phyloP scores from a whole-genome alignment of 1,140 invertebrate species.

The Zaprionus kolodkinae region DNA sequence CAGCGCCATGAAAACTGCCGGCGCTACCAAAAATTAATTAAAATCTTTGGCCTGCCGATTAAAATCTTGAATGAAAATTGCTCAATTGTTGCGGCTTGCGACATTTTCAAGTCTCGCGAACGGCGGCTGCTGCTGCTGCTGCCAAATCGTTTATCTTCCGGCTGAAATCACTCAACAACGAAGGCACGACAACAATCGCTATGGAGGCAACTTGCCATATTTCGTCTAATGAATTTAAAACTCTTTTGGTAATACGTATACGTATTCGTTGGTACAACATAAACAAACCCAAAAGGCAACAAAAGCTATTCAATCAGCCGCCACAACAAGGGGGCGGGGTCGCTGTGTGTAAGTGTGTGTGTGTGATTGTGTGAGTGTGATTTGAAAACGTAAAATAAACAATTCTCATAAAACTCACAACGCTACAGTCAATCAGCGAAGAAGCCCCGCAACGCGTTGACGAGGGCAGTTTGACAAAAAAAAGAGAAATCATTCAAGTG shows the following conservation, averaged over 20 bases:
- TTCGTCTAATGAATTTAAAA: slow-evolving; percentile 51
- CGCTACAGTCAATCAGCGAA: slow-evolving; percentile 25
- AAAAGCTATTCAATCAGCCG: slow-evolving; percentile 61
- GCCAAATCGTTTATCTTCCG: slow-evolving; percentile 51
- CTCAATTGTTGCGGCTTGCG: slow-evolving; percentile 62
- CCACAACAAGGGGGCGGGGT: slow-evolving; percentile 9
- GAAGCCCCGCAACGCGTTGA: slow-evolving; percentile 1
- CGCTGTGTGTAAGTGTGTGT: neutral
- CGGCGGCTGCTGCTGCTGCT: slow-evolving; percentile 4
- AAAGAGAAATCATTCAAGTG: slow-evolving; percentile 9
- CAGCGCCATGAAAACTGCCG: neutral
- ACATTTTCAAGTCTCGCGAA: slow-evolving; percentile 29
- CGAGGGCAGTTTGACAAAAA: slow-evolving; percentile 14
- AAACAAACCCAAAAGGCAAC: slow-evolving; percentile 16
- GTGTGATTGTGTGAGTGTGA: neutral
- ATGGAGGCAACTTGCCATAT: slow-evolving; percentile 10
- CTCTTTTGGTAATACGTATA: slow-evolving; percentile 28
- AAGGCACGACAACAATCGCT: slow-evolving; percentile 30
- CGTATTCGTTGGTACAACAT: slow-evolving; percentile 19
- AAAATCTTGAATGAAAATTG: slow-evolving; percentile 56
- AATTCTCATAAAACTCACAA: slow-evolving; percentile 30
- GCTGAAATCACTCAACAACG: slow-evolving; percentile 38
- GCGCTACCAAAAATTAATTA: slow-evolving; percentile 40
- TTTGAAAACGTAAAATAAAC: slow-evolving; percentile 14
- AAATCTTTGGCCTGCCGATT: slow-evolving; percentile 34